Conservation (phyloP, 2,797 vertebrate genomes). For the Masticophis lateralis region DNA sequence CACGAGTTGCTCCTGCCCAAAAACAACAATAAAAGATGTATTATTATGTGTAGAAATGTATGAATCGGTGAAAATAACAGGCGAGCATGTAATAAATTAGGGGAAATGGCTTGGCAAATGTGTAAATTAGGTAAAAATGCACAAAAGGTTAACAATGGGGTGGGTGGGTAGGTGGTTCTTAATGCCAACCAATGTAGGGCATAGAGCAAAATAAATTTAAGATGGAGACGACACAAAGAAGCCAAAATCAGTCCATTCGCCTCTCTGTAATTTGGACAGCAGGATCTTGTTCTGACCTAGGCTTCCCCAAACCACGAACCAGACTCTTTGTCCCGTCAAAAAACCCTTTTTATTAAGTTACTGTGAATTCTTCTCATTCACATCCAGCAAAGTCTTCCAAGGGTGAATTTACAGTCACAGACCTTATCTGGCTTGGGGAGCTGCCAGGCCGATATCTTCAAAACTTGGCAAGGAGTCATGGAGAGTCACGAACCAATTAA, state of each 20-base stretch:
- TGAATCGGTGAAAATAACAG: neutral
- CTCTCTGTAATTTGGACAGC: neutral
- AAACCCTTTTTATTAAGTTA: too few species aligned
- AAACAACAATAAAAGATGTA: neutral
- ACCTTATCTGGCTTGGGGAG: too few species aligned
- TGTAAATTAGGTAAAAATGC: neutral
- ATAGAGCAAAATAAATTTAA: neutral
- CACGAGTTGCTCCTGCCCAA: neutral
- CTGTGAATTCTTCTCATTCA: too few species aligned
- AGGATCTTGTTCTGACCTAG: neutral
- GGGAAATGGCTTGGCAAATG: neutral
- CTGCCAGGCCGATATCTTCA: too few species aligned
- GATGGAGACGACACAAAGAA: too few species aligned
- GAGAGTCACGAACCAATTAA: too few species aligned
- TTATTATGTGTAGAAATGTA: neutral
- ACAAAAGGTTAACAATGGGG: neutral
- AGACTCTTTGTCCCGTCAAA: too few species aligned
- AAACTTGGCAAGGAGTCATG: too few species aligned
- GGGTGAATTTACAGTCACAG: too few species aligned
- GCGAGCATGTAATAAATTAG: neutral
- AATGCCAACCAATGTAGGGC: neutral
- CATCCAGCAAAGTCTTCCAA: too few species aligned
- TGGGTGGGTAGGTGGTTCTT: neutral
- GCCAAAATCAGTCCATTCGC: neutral
- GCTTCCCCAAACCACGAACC: too few species aligned